Evolutionary conservation across 1,140 invertebrate species (phyloP), one percentile per base, ranked within the genome.

Genomic region (Aphelinus atriplicis): DNA sequence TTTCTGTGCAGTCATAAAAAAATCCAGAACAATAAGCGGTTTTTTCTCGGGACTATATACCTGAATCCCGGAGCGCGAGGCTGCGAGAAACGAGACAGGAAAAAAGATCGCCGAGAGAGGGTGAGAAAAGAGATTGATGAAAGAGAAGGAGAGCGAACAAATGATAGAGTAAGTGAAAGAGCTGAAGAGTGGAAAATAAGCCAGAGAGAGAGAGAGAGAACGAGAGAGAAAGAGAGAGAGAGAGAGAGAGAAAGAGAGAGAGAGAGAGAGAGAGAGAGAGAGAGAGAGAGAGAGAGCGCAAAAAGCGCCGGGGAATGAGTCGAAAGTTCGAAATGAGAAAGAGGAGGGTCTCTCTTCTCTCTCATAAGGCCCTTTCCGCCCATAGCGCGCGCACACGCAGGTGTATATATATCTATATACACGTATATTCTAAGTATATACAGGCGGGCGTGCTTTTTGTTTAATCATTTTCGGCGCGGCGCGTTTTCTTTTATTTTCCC

Each of bases 291-390:
- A 26, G 26, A 26, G 26, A 26, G 26, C 26, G 26, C 26, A 26
- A 26, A 26, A 26, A 26, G 26, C 26, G 62, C 61, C 60, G 60
- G 48, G 69, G 69, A 72, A 72, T 65, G 70, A 72, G 70, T 65
- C 70, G 70, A 64, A 72, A 72, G 61, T 72, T 65, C 60, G 62
- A 63, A 71, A 71, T 55, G 69, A 71, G 69, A 71, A 71, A 63
- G 60, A 71, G 69, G 69, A 71, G 48, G 60, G 5, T 42, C 60
- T 26, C 26, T 4, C 26, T 26, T 26, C 26, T 26, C 26, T 26
- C 26, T 56, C n/a, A 10, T 45, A 58, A 70, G 47, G 53, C 45
- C 67, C 67, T 70, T 71, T 62, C 60, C 69, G 58, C 69, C 69
- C 69, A 63, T 62, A 48, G 26, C 6, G 48, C 53, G 3, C 26